Conservation (phyloP, 2,113 vertebrate species). For the Butorides virescens region DNA sequence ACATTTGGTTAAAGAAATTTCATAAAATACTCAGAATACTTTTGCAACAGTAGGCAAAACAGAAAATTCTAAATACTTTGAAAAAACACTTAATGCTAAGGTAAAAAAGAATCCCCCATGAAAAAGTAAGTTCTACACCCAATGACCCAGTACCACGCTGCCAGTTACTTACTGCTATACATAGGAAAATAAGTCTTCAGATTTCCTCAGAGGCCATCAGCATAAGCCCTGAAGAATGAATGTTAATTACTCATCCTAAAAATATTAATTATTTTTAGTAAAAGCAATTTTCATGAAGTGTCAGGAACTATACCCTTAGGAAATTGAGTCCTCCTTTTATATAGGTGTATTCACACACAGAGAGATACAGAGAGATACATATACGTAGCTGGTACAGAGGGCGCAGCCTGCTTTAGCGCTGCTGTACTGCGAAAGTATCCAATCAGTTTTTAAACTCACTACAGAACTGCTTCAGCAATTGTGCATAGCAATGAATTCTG, state of each 20-base stretch:
- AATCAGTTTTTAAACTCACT: background rate
- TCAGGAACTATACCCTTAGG: background rate
- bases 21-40: background rate
- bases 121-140: background rate
- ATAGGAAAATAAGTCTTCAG: background rate
- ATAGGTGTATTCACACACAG: background rate
- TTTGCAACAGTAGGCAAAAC: background rate
- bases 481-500: background rate
- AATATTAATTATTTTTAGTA: constrained; percentile 26
- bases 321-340: background rate
- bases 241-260: constrained; percentile 36
- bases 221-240: background rate
- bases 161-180: background rate
- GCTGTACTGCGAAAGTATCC: background rate
- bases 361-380: fast-evolving
- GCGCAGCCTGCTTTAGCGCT: background rate
- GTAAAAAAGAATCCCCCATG: background rate
- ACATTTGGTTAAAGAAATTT: background rate
- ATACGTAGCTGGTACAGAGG: background rate
- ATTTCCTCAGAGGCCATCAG: background rate
- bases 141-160: background rate
- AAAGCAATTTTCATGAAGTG: constrained; percentile 8
- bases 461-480: background rate
- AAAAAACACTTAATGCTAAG: background rate
- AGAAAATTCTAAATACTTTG: background rate